Conservation (phyloP, 2,797 vertebrate species). For the Channa striata region DNA sequence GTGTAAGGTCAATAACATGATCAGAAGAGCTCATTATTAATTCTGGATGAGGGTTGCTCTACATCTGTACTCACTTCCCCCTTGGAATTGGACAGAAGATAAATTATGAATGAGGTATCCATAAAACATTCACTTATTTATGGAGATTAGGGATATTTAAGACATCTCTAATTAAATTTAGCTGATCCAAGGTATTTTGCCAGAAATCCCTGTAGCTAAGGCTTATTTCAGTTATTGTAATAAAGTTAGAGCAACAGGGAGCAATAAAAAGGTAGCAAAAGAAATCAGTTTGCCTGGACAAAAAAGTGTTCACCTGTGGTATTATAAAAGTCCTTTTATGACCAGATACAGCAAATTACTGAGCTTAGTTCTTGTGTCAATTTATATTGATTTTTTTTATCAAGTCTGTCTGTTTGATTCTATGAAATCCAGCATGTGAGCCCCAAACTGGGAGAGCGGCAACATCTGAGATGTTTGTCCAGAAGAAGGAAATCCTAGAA, state of each 20-base stretch:
- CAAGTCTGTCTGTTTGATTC: no score
- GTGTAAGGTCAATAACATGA: conserved; percentile 55
- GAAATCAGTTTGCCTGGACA: conserved; percentile 27
- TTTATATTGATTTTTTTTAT: conserved; percentile 8
- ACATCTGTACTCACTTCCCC: conserved; percentile 11
- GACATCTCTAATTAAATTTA: conserved; percentile 71
- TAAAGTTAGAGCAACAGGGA: conserved; percentile 31
- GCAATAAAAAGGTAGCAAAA: conserved; percentile 28
- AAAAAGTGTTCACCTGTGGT: conserved; percentile 26
- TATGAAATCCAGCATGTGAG: no score
- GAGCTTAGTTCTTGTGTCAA: conserved; percentile 6
- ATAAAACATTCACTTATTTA: conserved; percentile 74
- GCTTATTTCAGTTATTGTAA: conserved; percentile 61
- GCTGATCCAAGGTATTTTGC: conserved; percentile 67
- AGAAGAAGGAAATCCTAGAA: no score
- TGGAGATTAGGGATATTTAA: conserved; percentile 72
- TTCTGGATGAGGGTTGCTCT: conserved; percentile 46
- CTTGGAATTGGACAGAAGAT: conserved; percentile 42
- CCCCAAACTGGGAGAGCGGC: no score
- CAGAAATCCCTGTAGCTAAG: conserved; percentile 66
- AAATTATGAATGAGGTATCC: conserved; percentile 69
- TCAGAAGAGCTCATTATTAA: conserved; percentile 59
- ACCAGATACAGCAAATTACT: conserved; percentile 2
- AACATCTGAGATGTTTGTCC: no score
- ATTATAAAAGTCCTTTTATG: conserved; percentile 1